Evolutionary conservation across 2,113 vertebrate genomes (phyloP), one percentile per base, ranked within the genome.

Genomic region (Anguilla rostrata): DNA sequence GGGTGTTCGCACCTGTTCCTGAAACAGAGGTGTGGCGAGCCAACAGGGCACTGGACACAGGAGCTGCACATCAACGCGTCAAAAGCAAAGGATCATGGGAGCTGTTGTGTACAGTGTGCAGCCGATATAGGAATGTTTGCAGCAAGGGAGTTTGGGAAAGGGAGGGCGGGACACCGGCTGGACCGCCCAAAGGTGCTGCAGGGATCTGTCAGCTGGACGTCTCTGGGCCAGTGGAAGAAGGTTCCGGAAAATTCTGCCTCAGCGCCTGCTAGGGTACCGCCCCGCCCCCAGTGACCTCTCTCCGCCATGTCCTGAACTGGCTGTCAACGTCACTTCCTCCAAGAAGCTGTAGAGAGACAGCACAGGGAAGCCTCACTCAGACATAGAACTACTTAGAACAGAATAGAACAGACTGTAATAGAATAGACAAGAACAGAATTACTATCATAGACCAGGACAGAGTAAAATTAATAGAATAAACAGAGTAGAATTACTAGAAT

Each of bases 281-380:
- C 92, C 83, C 0, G 86, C 83, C n/a, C 90, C 91, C 71, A 92
- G 92, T 6, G 87, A 43, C 57, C 91, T 89, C 83, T 94, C 91
- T 6, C 89, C 40, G 1, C 90, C 60, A 12, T 90, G 91, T 46
- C 92, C 88, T 1, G 86, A 85, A 26, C 90, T 83, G 18, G 88
- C 89, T 2, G 93, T 20, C 1, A 82, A 89, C 86, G 91, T 95
- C 87, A 96, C 95, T 88, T 96, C 95, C 91, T 96, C 95, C 86
- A 96, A 85, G 84, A 96, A 96, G n/a, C 95, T 95, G 89, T 86
- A 11, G 2, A 8, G n/a, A 78, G 16, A 85, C 2, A 66, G 20
- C 81, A 26, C 39, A 29, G 84, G 56, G 83, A 9, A 26, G 71
- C 26, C 7, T 34, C 1, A 5, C 71, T 71, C 20, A 71, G 63